Evolutionary conservation across 37 sponge, comb jelly and placozoan species (phyloP), one percentile per base, ranked within the genome.

Genomic region (Ephydatia muelleri): DNA sequence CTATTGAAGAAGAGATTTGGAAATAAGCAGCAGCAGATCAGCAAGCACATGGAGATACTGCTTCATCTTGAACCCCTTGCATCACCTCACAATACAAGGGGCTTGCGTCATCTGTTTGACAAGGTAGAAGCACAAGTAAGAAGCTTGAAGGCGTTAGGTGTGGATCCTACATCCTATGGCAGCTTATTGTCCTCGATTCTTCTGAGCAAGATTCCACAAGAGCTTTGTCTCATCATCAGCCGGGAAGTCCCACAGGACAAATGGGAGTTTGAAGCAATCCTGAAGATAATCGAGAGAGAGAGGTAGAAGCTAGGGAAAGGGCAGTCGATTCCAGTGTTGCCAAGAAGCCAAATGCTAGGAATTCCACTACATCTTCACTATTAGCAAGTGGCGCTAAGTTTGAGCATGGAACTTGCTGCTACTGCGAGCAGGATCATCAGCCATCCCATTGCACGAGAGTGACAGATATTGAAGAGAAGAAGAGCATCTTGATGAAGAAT

Each of bases 271-370:
- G 84, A 84, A 9, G 23, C 16, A 34, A 35, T 84, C 39, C 31
- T 84, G 68, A 65, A 76, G 38, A 76, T 84, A 25, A 14, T 84
- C 38, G 39, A 37, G 34, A 25, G 68, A 25, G 68, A n/a, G 84
- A 84, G 35, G 68, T 84, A 4, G 77, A 76, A 65, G 84, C 68
- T 27, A 64, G 84, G 36, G 84, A 84, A 49, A 49, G 83, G 22
- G 25, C 80, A 14, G 31, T 72, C 39, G 14, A 37, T 26, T 23
- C n/a, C 64, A 27, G n/a, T 49, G 23, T 33, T 34, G 5, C 57
- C 36, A n/a, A 26, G 31, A 77, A 77, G 57, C 57, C 78, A 27
- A 25, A n/a, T 16, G 31, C n/a, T 25, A 43, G 43, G 43, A 43
- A 43, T 25, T 27, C 78, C 49, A 43, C 78, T 40, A 23, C 78